Evolutionary conservation across 2,888 invertebrate genomes (phyloP), one percentile per base, ranked within the genome.

Genomic region (Disparrhopalites patrizii): DNA sequence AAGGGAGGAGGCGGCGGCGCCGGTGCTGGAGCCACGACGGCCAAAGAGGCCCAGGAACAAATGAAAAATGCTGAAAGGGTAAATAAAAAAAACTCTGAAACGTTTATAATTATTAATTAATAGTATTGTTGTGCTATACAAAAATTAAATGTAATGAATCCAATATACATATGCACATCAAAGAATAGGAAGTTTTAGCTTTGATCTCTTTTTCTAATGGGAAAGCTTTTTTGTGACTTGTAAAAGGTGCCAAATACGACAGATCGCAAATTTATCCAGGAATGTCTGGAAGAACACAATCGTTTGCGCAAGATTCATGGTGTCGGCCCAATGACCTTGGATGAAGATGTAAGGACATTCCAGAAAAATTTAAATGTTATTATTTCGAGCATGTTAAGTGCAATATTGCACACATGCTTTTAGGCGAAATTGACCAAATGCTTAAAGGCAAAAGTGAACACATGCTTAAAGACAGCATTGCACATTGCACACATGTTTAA

Each of bases 261-360:
- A 1, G 40, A 58, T 7, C 25, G 18, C 3, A 33, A 62, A 74
- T 78, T 78, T 51, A 63, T 66, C 3, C 65, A 74, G 20, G 75
- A 74, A 25, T 73, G 75, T 54, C 67, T 79, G 33, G 69, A 71
- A 52, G 57, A 70, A 7, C 78, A 79, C 51, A 79, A 79, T 68
- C 36, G 73, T 20, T 76, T 77, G 56, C 75, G 79, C 36, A 66
- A 69, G 10, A 55, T 71, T 20, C 78, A 79, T 54, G 70, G 67
- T 28, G 73, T 76, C 2, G 74, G 77, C 0, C 69, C 76, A 13
- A 69, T 79, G 23, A 40, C 56, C 47, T 68, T 78, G 33, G 71
- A 76, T 18, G 67, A 76, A 25, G 71, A 76, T 72, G 78, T 78
- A 74, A 57, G 25, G 5, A 18, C 31, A 23, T n/a, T n/a, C 15